phyloP scores from a whole-genome alignment of 2,113 vertebrate genomes.

The Charadrius vociferus region DNA sequence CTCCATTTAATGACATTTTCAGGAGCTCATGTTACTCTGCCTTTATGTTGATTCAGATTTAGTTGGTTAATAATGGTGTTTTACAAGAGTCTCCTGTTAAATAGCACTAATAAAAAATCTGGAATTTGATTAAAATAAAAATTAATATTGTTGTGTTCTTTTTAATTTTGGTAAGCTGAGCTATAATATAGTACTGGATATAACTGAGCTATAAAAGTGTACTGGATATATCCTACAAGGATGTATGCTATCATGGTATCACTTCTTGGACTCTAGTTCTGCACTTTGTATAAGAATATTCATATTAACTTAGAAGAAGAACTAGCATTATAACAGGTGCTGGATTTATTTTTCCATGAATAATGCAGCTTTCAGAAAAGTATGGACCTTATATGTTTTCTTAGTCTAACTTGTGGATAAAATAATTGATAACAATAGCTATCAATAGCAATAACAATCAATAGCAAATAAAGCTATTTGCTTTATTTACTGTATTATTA shows the following conservation, averaged over 20 bases:
- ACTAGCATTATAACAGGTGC: neutral
- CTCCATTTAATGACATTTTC: neutral
- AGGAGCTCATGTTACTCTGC: neutral
- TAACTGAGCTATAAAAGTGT: neutral
- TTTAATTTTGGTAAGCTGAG: neutral
- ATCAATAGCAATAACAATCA: neutral
- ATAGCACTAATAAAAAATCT: neutral
- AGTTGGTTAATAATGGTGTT: neutral
- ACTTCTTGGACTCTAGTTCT: neutral
- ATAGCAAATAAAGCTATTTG: neutral
- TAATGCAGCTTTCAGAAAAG: neutral
- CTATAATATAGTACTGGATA: neutral
- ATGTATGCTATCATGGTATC: accelerated
- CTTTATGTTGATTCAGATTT: neutral
- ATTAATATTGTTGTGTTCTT: neutral
- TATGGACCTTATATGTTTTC: neutral
- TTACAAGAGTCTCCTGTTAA: neutral
- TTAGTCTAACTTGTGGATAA: neutral
- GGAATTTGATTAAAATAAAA: neutral
- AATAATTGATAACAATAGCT: neutral
- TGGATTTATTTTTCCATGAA: neutral
- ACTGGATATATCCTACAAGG: neutral
- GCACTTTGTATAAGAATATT: neutral
- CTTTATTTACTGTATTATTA: neutral
- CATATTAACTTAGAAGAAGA: neutral